Conservation (phyloP, 2,888 invertebrate genomes). For the Sicus ferrugineus region DNA sequence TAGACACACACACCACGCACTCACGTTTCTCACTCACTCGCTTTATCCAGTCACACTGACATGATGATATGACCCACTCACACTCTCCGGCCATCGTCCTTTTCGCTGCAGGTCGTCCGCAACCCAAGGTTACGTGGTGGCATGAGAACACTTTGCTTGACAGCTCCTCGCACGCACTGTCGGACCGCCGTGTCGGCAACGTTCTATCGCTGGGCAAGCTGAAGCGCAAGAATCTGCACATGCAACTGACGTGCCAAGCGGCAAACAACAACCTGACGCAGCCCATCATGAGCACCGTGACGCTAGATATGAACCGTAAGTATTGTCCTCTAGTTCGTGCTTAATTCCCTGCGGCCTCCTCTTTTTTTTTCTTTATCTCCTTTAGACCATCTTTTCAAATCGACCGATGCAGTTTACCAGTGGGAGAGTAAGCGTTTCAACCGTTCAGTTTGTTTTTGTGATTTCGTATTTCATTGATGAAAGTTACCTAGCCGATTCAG, state of each 20-base stretch:
- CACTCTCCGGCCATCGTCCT: not conserved
- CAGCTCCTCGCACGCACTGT: conserved; percentile 69
- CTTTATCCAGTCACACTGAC: not conserved
- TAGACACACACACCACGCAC: not conserved
- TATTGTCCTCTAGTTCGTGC: conserved; percentile 46
- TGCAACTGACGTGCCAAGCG: conserved; percentile 73
- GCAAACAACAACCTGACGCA: conserved; percentile 74
- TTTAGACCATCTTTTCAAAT: too few species aligned
- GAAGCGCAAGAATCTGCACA: conserved; percentile 72
- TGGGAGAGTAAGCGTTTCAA: too few species aligned
- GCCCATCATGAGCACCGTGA: conserved; percentile 73
- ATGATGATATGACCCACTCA: not conserved
- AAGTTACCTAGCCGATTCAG: too few species aligned
- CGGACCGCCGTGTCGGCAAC: conserved; percentile 72
- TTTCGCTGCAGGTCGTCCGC: conserved; percentile 70
- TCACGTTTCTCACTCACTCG: conserved; percentile 4
- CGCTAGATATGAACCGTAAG: conserved; percentile 76
- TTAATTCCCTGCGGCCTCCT: too few species aligned
- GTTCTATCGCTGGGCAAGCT: conserved; percentile 71
- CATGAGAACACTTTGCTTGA: conserved; percentile 71
- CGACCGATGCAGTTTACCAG: too few species aligned
- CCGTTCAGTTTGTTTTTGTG: too few species aligned
- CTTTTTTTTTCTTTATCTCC: too few species aligned
- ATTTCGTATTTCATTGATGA: too few species aligned
- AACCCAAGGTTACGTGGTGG: conserved; percentile 74